Conservation (phyloP, 2,797 vertebrate species). For the Lutjanus campechanus region DNA sequence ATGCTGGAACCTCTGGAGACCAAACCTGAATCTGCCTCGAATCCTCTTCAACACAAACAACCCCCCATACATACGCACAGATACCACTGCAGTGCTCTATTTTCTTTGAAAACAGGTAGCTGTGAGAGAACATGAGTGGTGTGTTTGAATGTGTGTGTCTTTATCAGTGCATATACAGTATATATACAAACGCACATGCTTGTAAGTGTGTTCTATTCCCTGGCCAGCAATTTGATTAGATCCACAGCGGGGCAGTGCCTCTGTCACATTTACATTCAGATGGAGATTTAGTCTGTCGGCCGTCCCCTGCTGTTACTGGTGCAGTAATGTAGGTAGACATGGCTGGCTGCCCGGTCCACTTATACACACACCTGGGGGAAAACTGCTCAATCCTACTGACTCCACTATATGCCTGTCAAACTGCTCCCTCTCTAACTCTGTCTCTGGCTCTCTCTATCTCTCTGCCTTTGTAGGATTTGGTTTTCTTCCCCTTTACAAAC, state of each 20-base stretch:
- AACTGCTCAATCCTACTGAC: conserved; percentile 76
- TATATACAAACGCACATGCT: conserved; percentile 40
- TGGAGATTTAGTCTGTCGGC: conserved; percentile 82
- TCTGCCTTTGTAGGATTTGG: neutral
- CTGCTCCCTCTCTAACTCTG: conserved; percentile 13
- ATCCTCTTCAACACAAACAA: conserved; percentile 74
- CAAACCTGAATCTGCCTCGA: conserved; percentile 85
- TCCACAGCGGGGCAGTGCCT: conserved; percentile 71
- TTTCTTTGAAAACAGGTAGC: conserved; percentile 74
- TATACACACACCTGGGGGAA: conserved; percentile 82
- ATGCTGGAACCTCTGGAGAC: conserved; percentile 77
- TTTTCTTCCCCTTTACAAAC: conserved; percentile 50
- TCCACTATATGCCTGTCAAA: conserved; percentile 72
- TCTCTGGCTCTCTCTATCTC: conserved; percentile 19
- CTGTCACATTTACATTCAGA: conserved; percentile 83
- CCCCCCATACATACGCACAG: conserved; percentile 14
- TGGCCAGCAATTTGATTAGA: conserved; percentile 78
- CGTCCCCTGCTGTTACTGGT: conserved; percentile 81
- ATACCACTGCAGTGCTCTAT: conserved; percentile 70
- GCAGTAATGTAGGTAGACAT: conserved; percentile 84
- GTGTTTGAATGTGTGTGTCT: conserved; percentile 39
- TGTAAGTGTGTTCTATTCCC: conserved; percentile 64
- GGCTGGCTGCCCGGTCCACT: conserved; percentile 83
- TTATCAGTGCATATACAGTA: conserved; percentile 50
- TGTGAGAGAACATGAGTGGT: conserved; percentile 41